These are phyloP conservation scores for Alethe diademata DNA, from an alignment of 2,113 vertebrate species.

Conservation along the genomic window DNA sequence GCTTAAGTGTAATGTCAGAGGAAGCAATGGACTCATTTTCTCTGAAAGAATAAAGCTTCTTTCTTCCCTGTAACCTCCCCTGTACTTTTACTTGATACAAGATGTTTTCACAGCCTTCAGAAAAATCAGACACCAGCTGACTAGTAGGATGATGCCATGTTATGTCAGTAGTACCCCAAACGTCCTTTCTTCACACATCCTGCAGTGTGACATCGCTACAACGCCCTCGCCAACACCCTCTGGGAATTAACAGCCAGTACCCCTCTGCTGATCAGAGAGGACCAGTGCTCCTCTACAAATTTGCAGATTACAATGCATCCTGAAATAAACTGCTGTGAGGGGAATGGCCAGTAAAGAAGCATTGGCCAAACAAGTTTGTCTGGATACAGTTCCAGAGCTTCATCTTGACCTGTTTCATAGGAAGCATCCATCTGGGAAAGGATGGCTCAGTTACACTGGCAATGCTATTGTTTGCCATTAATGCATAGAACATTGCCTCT, in stretches of 20 bases:
- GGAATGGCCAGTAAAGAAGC: not conserved
- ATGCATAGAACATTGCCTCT: not conserved
- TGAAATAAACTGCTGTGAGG: not conserved
- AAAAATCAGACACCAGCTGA: conserved; percentile 43
- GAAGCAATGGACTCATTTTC: not conserved
- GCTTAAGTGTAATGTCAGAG: not conserved
- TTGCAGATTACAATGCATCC: not conserved
- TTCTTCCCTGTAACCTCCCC: not conserved
- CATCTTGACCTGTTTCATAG: not conserved
- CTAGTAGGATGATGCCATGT: conserved; percentile 22
- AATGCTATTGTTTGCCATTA: not conserved
- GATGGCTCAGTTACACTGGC: not conserved
- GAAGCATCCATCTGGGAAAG: not conserved
- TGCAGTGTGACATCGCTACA: not conserved
- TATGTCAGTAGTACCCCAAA: conserved; percentile 27
- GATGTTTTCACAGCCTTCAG: conserved; percentile 45
- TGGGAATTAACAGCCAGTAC: not conserved
- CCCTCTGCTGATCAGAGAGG: not conserved
- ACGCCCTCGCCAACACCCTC: not conserved
- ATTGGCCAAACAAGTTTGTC: not conserved
- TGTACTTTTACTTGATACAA: not conserved
- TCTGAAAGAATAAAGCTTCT: conserved; percentile 9
- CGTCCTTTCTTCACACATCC: conserved; percentile 18
- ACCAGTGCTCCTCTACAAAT: not conserved
- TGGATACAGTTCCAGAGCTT: not conserved